These are phyloP conservation scores for Steinernema feltiae DNA, from an alignment of 1,140 invertebrate species.

Conservation along the genomic window DNA sequence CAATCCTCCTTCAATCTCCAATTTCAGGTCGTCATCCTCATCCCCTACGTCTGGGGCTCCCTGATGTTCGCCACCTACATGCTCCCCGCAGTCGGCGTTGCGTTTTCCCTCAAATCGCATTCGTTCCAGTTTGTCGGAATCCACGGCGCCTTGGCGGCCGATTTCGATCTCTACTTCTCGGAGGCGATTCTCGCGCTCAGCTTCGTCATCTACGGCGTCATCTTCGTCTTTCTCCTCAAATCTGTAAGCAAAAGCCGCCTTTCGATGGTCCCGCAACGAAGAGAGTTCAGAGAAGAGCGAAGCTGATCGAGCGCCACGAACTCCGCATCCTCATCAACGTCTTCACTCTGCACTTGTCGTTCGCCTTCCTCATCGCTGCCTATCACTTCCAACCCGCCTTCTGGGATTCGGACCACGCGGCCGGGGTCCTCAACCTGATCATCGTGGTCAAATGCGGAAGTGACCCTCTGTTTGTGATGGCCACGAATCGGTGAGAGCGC, in stretches of 20 bases:
- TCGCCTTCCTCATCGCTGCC: slow-evolving; percentile 4
- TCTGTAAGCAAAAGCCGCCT: neutral
- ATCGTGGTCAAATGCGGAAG: neutral
- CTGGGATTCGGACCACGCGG: neutral
- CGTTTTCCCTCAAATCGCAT: neutral
- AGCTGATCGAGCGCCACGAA: neutral
- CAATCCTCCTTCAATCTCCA: neutral
- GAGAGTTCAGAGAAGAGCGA: neutral
- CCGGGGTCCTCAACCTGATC: neutral
- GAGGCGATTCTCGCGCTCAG: neutral
- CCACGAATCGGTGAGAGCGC: neutral
- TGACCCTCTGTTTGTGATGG: neutral
- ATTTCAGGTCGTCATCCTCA: neutral
- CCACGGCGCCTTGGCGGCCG: neutral
- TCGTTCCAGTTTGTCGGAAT: neutral
- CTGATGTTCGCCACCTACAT: neutral
- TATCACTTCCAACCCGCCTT: neutral
- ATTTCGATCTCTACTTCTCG: neutral
- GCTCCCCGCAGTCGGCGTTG: neutral
- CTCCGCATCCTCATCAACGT: neutral
- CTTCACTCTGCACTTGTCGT: neutral
- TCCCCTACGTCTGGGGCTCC: neutral
- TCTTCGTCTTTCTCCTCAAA: neutral
- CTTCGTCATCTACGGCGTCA: neutral
- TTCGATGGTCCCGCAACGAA: neutral